Conservation (phyloP, 2,113 vertebrate genomes). For the Kryptolebias marmoratus region DNA sequence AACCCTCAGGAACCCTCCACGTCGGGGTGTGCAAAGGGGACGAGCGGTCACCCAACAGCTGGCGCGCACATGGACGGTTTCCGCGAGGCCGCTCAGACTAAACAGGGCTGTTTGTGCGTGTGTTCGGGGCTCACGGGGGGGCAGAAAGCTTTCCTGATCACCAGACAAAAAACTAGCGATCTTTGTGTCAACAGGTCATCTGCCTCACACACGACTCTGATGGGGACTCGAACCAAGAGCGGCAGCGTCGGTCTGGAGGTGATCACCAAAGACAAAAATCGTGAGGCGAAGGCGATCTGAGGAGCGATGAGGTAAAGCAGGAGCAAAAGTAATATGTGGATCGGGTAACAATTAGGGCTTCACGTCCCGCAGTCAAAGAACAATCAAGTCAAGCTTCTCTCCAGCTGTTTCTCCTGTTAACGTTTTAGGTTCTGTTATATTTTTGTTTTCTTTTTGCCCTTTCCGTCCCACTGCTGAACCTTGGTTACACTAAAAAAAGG, state of each 20-base stretch:
- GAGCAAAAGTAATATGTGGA: constrained; percentile 22
- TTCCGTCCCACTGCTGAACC: not conserved
- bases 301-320: constrained; percentile 6
- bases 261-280: constrained; percentile 7
- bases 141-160: not conserved
- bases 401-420: constrained; percentile 11
- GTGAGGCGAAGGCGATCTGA: constrained; percentile 33
- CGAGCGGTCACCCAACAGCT: constrained; percentile 68
- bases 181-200: not conserved
- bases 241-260: not conserved
- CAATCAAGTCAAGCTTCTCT: constrained; percentile 24
- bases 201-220: not conserved
- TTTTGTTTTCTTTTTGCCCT: not conserved
- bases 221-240: not conserved
- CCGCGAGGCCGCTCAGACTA: constrained; percentile 28
- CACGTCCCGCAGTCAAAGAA: constrained; percentile 30
- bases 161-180: not conserved
- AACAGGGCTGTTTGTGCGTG: constrained; percentile 10
- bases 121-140: not conserved
- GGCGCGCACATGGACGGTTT: constrained; percentile 73
- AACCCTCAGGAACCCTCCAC: constrained; percentile 27
- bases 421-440: not conserved
- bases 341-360: constrained; percentile 39
- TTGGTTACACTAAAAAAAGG: no score
- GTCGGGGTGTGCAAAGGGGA: constrained; percentile 23